A percentile compares a stretch with the other conserved stretches of the same genome.
These are phyloP conservation scores for Coenobita brevimanus DNA, from an alignment of 1,140 invertebrate species.

Conservation along the genomic window DNA sequence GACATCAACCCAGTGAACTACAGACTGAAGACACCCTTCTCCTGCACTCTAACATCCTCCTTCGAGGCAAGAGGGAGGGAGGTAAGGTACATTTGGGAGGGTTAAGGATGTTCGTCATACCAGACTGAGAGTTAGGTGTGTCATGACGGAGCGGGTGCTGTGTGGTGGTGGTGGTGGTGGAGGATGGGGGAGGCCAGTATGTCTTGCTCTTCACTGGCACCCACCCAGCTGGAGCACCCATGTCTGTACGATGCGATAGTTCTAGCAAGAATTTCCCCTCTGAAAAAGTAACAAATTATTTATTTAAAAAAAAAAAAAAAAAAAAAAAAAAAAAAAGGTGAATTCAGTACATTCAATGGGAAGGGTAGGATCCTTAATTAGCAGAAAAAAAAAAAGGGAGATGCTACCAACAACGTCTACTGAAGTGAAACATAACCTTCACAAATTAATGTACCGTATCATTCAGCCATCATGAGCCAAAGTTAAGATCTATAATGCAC, in stretches of 20 bases:
- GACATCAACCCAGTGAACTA: too few relatives aligned
- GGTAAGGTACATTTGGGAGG: neutral
- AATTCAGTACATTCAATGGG: neutral
- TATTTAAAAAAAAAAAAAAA: neutral
- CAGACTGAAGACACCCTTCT: too few relatives aligned
- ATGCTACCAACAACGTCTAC: too few relatives aligned
- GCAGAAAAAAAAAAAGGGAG: too few relatives aligned
- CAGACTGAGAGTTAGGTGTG: conserved; percentile 54
- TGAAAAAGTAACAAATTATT: conserved; percentile 68
- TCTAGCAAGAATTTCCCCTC: conserved; percentile 92
- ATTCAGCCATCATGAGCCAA: too few relatives aligned
- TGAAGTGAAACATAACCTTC: too few relatives aligned
- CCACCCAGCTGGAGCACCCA: conserved; percentile 84
- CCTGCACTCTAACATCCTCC: too few relatives aligned
- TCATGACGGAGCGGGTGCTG: conserved; percentile 73
- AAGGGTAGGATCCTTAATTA: too few relatives aligned
- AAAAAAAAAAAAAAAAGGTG: neutral
- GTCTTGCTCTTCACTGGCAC: conserved; percentile 89
- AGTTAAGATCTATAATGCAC: too few relatives aligned
- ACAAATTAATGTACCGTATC: too few relatives aligned
- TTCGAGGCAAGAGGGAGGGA: conserved; percentile 26
- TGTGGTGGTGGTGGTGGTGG: conserved; percentile 51
- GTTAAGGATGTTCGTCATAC: neutral
- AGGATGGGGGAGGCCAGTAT: conserved; percentile 84
- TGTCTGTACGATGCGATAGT: conserved; percentile 85